Evolutionary conservation across 2,113 vertebrate genomes (phyloP).

Genomic region (Tichodroma muraria): DNA sequence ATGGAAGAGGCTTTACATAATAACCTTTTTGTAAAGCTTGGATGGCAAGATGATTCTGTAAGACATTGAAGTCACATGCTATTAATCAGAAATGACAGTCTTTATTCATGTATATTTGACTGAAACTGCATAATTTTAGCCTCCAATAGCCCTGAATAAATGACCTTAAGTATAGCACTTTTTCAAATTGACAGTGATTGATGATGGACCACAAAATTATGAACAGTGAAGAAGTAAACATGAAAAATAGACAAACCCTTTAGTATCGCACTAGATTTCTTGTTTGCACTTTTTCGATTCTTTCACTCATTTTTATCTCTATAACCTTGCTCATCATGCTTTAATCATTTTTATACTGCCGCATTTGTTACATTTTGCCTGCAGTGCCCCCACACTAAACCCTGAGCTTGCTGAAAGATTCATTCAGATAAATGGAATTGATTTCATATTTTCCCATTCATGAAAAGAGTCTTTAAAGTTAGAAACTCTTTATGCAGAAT

Average conservation of each 20-base stretch:
- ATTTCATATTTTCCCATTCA: conserved; percentile 59
- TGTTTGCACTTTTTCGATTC: conserved; percentile 42
- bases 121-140: conserved; percentile 83
- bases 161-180: conserved; percentile 86
- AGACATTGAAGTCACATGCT: conserved; percentile 75
- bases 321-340: conserved; percentile 19
- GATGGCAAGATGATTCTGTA: conserved; percentile 72
- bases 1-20: conserved; percentile 69
- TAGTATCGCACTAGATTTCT: conserved; percentile 51
- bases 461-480: conserved; percentile 28
- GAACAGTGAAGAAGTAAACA: conserved; percentile 84
- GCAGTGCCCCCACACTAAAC: conserved; percentile 22
- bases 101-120: conserved; percentile 89
- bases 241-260: conserved; percentile 76
- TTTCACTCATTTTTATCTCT: conserved; percentile 42
- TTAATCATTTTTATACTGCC: conserved; percentile 34
- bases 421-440: conserved; percentile 55
- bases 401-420: conserved; percentile 25
- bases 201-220: conserved; percentile 82
- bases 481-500: conserved; percentile 3
- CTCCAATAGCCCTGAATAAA: conserved; percentile 89
- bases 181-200: conserved; percentile 91
- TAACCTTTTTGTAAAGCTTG: conserved; percentile 78
- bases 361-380: conserved; percentile 24
- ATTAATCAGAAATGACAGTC: conserved; percentile 90